These are phyloP conservation scores for Neoniphon sammara DNA, from an alignment of 2,797 vertebrate species.

Conservation along the genomic window DNA sequence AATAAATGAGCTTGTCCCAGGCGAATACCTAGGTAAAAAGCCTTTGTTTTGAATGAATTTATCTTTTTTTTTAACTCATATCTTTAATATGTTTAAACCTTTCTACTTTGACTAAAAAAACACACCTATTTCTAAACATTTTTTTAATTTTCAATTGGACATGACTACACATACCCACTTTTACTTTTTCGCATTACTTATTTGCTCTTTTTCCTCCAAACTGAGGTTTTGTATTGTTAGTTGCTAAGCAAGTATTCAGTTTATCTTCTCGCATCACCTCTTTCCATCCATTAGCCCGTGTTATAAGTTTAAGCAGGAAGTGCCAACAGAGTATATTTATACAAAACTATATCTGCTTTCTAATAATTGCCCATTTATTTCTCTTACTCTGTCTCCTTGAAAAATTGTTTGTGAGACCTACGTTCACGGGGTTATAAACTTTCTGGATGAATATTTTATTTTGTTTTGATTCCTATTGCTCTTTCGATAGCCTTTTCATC, in stretches of 20 bases:
- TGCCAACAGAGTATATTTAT: too few relatives aligned
- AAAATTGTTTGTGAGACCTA: slow-evolving; percentile 36
- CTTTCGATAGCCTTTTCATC: slow-evolving; percentile 66
- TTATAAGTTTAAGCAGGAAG: background rate
- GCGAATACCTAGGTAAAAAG: background rate
- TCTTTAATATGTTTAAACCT: background rate
- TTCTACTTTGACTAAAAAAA: background rate
- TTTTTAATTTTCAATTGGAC: too few relatives aligned
- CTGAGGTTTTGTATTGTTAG: too few relatives aligned
- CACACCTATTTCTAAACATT: background rate
- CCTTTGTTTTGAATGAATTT: background rate
- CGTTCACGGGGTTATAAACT: slow-evolving; percentile 34
- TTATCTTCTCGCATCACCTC: background rate
- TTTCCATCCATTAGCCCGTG: background rate
- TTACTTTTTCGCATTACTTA: too few relatives aligned
- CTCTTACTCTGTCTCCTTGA: slow-evolving; percentile 27
- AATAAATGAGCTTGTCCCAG: slow-evolving; percentile 4
- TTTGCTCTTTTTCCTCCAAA: too few relatives aligned
- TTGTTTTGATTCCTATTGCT: slow-evolving; percentile 59
- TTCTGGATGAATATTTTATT: slow-evolving; percentile 57
- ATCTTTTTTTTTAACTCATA: background rate
- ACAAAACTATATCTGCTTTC: background rate
- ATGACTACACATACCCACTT: too few relatives aligned
- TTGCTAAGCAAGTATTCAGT: too few relatives aligned
- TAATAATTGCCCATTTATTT: background rate